Percentiles rank a stretch among this genome's conserved stretches.
Evolutionary conservation across 2,797 vertebrate species (phyloP).

Genomic region (Hoplostethus atlanticus): DNA sequence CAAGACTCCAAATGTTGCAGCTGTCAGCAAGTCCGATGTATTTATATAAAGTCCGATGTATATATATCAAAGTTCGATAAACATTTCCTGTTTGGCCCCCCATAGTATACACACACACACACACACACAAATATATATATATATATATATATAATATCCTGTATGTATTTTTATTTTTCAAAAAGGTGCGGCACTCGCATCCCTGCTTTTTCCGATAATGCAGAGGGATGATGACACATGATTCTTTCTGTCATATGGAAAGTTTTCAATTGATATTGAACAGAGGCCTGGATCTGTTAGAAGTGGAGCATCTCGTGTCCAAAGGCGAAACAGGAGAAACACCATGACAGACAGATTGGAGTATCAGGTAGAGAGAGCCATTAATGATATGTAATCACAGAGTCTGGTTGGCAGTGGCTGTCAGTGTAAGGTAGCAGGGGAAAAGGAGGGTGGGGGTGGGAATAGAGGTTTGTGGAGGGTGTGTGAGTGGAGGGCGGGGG

Average conservation of each 20-base stretch:
- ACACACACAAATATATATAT: too few relatives aligned
- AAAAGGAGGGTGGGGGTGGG: constrained; percentile 53
- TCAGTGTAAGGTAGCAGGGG: constrained; percentile 31
- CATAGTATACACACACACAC: too few relatives aligned
- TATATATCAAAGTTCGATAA: too few relatives aligned
- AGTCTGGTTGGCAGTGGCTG: constrained; percentile 52
- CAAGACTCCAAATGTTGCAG: too few relatives aligned
- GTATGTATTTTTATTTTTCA: neutral
- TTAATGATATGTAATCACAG: constrained; percentile 80
- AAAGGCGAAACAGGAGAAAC: constrained; percentile 26
- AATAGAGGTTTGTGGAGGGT: constrained; percentile 56
- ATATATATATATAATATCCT: too few relatives aligned
- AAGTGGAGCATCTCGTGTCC: constrained; percentile 10
- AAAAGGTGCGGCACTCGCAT: neutral
- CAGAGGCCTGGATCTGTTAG: constrained; percentile 17
- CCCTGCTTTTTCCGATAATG: neutral
- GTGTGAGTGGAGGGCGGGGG: constrained; percentile 7
- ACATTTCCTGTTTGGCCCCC: too few relatives aligned
- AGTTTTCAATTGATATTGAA: constrained; percentile 10
- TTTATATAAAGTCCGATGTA: too few relatives aligned
- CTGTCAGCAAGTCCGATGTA: too few relatives aligned
- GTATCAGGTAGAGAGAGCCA: constrained; percentile 63
- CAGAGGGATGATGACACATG: neutral
- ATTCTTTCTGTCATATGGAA: neutral
- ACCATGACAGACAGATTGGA: constrained; percentile 56